A percentile compares a stretch with the other conserved stretches of the same genome.
These are phyloP conservation scores for Sarcophaga subvicina DNA, from an alignment of 2,888 invertebrate genomes.

Conservation along the genomic window DNA sequence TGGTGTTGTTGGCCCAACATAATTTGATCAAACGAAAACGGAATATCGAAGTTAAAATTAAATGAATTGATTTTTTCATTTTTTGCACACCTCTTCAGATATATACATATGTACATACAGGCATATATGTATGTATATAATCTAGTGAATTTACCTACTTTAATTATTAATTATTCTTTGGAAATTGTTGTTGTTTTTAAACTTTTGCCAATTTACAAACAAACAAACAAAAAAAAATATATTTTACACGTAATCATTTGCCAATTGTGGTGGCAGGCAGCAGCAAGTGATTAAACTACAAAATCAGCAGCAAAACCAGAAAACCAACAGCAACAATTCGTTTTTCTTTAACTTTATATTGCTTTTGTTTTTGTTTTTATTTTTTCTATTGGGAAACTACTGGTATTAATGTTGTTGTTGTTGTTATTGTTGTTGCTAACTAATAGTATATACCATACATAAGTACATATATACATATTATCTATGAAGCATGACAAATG, in stretches of 20 bases:
- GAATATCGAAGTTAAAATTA: too few relatives aligned
- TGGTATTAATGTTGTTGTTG: constrained; percentile 13
- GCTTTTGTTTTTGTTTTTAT: constrained; percentile 1
- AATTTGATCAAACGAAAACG: too few relatives aligned
- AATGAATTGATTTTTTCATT: too few relatives aligned
- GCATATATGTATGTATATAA: background rate
- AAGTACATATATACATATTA: background rate
- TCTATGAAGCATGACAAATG: constrained; percentile 61
- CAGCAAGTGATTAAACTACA: constrained; percentile 26
- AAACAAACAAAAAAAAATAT: background rate
- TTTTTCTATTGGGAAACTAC: constrained; percentile 40
- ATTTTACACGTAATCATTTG: constrained; percentile 56
- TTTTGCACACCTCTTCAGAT: too few relatives aligned
- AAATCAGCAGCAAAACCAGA: constrained; percentile 27
- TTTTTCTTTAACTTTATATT: constrained; percentile 21
- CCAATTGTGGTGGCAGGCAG: constrained; percentile 22
- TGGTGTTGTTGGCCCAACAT: too few relatives aligned
- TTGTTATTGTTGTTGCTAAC: constrained; percentile 25
- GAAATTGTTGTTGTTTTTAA: background rate
- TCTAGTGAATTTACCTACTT: background rate
- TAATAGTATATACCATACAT: background rate
- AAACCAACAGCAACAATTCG: constrained; percentile 8
- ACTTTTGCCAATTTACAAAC: constrained; percentile 40
- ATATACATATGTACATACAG: too few relatives aligned
- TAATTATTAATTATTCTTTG: background rate